phyloP scores from a whole-genome alignment of 2,797 vertebrate species.

The Sardinella longiceps region DNA sequence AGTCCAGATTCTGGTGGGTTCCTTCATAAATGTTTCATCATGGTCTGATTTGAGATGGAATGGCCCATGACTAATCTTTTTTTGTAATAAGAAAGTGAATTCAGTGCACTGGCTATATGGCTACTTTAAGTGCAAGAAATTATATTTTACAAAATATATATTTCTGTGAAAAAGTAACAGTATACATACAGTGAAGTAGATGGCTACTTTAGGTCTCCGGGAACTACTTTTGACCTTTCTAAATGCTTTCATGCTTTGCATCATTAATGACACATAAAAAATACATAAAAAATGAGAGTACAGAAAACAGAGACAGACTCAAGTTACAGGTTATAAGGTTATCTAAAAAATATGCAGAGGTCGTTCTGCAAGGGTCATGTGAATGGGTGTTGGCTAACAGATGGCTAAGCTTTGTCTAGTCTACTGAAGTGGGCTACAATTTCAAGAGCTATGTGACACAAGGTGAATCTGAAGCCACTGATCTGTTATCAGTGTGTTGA shows the following conservation, averaged over 20 bases:
- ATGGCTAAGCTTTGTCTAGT: neutral
- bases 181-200: neutral
- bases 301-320: neutral
- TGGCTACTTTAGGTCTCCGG: neutral
- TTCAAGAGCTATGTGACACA: neutral
- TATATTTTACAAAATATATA: neutral
- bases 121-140: neutral
- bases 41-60: conserved; percentile 17
- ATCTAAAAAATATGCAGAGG: neutral
- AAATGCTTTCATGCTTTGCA: neutral
- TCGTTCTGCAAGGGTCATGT: neutral
- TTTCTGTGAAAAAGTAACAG: neutral
- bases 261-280: neutral
- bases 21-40: neutral
- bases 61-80: neutral
- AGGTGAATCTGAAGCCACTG: neutral
- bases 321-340: neutral
- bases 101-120: neutral
- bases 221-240: conserved; percentile 1
- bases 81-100: neutral
- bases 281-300: neutral
- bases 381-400: neutral
- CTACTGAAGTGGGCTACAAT: neutral
- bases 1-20: neutral
- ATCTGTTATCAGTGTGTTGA: neutral